Percentiles rank a stretch among this genome's conserved stretches.
phyloP scores from a whole-genome alignment of 2,888 invertebrate species.

The Drosophila crucigera region DNA sequence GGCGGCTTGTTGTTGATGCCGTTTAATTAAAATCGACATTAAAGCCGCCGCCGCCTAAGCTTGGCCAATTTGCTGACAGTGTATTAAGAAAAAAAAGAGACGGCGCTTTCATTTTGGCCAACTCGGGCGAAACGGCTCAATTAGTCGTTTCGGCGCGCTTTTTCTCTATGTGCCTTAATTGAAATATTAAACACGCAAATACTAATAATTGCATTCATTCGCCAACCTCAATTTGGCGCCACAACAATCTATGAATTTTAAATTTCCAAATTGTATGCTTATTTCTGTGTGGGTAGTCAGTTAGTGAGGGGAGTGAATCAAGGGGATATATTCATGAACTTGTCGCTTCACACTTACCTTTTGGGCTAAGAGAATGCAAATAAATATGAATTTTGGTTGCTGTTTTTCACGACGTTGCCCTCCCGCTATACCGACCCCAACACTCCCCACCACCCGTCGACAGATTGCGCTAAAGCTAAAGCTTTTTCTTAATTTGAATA shows the following conservation, averaged over 20 bases:
- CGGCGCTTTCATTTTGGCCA: not conserved
- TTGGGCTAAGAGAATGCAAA: slow-evolving; percentile 9
- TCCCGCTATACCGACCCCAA: not conserved
- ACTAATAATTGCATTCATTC: slow-evolving; percentile 61
- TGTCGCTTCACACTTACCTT: slow-evolving; percentile 10
- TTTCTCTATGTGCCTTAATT: slow-evolving; percentile 29
- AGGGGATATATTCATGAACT: not conserved
- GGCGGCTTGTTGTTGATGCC: slow-evolving; percentile 17
- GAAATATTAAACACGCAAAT: slow-evolving; percentile 56
- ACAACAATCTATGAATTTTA: slow-evolving; percentile 69
- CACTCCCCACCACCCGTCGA: not conserved
- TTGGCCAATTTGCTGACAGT: slow-evolving; percentile 67
- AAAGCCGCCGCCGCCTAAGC: slow-evolving; percentile 62
- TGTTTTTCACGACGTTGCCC: not conserved
- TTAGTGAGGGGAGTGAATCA: not conserved
- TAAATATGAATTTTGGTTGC: slow-evolving; percentile 26
- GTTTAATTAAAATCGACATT: slow-evolving; percentile 77
- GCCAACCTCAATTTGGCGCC: slow-evolving; percentile 13
- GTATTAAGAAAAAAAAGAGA: slow-evolving; percentile 14
- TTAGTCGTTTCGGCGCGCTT: slow-evolving; percentile 10
- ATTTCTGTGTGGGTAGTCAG: not conserved
- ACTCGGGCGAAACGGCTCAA: slow-evolving; percentile 25
- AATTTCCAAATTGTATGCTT: slow-evolving; percentile 41
- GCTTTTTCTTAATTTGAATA: slow-evolving; percentile 71
- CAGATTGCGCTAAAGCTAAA: slow-evolving; percentile 22